These are phyloP conservation scores for Apaloderma vittatum DNA, from an alignment of 2,113 vertebrate genomes.

Conservation along the genomic window DNA sequence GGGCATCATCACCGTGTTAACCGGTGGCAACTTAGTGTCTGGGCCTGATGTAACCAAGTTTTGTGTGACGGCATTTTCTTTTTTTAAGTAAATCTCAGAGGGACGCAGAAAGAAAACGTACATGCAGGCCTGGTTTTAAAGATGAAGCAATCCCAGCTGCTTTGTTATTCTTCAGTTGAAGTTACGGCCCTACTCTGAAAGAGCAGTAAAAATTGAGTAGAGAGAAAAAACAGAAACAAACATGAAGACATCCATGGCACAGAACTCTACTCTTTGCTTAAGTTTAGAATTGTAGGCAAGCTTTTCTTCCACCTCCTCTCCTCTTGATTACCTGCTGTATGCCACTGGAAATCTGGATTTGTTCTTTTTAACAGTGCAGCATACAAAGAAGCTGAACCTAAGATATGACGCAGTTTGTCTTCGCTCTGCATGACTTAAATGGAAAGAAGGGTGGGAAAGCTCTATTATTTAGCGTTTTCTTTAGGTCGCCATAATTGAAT, in stretches of 20 bases:
- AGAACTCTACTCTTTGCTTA: background rate
- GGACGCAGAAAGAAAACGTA: background rate
- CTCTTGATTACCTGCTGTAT: background rate
- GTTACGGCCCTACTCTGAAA: background rate
- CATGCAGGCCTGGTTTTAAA: background rate
- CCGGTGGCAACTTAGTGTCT: background rate
- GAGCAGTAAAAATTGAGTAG: background rate
- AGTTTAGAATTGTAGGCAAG: background rate
- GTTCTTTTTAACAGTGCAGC: background rate
- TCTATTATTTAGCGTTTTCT: background rate
- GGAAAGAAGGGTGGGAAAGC: background rate
- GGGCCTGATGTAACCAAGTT: background rate
- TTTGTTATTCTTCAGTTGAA: conserved; percentile 11
- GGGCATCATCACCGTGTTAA: fast-evolving
- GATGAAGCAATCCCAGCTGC: background rate
- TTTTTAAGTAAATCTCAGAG: background rate
- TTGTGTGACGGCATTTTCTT: background rate
- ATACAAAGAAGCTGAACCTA: background rate
- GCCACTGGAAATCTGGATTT: background rate
- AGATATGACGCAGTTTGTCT: background rate
- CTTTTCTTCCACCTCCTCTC: background rate
- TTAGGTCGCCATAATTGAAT: background rate
- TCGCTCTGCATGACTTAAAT: background rate
- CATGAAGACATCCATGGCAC: background rate
- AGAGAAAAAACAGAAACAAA: background rate